Base-by-base conservation (phyloP, 2,113 vertebrate genomes). In the Ceuthmochares aereus region DNA sequence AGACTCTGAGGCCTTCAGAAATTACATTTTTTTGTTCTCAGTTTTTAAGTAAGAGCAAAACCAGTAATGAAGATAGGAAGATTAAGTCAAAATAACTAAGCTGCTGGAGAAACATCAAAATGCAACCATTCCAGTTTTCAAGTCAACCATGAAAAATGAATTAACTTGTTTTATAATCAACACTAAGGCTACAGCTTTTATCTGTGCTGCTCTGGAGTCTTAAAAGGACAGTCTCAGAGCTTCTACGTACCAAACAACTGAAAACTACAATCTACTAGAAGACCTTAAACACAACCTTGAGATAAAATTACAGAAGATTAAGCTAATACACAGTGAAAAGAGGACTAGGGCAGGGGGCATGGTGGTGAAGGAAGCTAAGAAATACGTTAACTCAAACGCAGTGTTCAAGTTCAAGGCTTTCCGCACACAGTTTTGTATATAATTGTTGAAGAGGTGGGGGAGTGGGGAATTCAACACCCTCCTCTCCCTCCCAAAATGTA, bases 61-160 rank as follows among this genome's bases (percentile, higher is more conserved):
- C 25, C 4, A 92, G 36, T 19, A 72, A 25, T 12, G 34, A 69
- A 84, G 52, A 36, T 0, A 8, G 3, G 14, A 94, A 90, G 43
- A 59, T 63, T 55, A 70, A 76, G 36, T 58, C 54, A 88, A 79
- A 95, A 42, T 73, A 91, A 85, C 36, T 54, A 87, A 73, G n/a
- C 30, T 58, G 54, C 45, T 70, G 42, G 52, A 94, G 34, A 94
- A 94, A 83, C 27, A 59, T 4, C 17, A 69, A 77, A 93, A 93
- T 14, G 26, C 18, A 90, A 84, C 17, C 34, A 67, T 74, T 70
- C 12, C 32, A 59, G 32, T 54, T 90, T 86, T 69, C 18, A 83
- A 68, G 74, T 59, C 21, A 82, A 52, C 14, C 30, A 51, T 34
- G 18, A 78, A 84, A 84, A 78, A 66, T 74, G 7, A 76, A 78